Conservation (phyloP, 2,888 invertebrate species). For the Neoitamus cyanurus region DNA sequence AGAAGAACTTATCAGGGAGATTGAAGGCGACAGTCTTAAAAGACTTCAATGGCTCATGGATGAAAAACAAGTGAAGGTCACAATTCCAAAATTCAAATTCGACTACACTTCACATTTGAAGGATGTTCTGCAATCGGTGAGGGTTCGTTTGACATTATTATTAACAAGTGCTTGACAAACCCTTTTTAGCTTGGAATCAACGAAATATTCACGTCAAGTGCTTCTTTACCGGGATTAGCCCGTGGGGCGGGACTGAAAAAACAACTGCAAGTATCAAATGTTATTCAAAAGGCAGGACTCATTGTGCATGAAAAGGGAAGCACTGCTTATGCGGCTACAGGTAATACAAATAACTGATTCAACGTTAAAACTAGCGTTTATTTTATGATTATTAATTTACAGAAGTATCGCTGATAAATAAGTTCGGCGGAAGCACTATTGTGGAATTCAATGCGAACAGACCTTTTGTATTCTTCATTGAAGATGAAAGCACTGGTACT, state of each 20-base stretch:
- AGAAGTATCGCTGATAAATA: slow-evolving; percentile 76
- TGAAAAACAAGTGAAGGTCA: slow-evolving; percentile 72
- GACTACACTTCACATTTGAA: slow-evolving; percentile 75
- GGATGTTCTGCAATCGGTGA: slow-evolving; percentile 72
- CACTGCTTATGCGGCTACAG: slow-evolving; percentile 75
- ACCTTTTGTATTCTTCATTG: slow-evolving; percentile 84
- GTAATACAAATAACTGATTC: slow-evolving; percentile 64
- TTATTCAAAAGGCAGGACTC: slow-evolving; percentile 81
- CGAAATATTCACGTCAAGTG: slow-evolving; percentile 78
- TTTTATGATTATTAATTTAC: slow-evolving; percentile 11
- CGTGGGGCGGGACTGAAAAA: slow-evolving; percentile 68
- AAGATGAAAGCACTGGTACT: slow-evolving; percentile 79
- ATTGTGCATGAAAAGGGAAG: slow-evolving; percentile 82
- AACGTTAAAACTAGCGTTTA: background rate
- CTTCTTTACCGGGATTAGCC: slow-evolving; percentile 77
- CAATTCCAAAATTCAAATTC: slow-evolving; percentile 80
- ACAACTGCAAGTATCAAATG: slow-evolving; percentile 73
- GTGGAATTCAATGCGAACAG: slow-evolving; percentile 76
- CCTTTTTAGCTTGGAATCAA: slow-evolving; percentile 73
- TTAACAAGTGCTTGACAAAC: background rate
- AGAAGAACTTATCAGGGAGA: slow-evolving; percentile 69
- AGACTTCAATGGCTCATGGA: slow-evolving; percentile 72
- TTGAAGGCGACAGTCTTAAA: slow-evolving; percentile 70
- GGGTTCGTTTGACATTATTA: background rate
- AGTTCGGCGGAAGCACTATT: slow-evolving; percentile 74